phyloP scores from a whole-genome alignment of 1,140 invertebrate genomes.

The Diorhabda elongata region DNA sequence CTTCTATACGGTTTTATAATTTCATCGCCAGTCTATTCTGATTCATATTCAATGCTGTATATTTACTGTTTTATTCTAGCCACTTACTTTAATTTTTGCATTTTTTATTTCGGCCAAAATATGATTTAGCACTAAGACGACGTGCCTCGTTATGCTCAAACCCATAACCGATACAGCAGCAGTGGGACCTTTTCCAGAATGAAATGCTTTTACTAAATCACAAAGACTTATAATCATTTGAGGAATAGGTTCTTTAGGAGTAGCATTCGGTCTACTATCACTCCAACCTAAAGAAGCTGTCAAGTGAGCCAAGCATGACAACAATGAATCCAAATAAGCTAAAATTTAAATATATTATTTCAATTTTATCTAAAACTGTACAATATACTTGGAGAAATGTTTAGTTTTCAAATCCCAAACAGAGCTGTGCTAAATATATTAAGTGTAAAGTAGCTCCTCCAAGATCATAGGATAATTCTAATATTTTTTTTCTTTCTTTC shows the following conservation, averaged over 20 bases:
- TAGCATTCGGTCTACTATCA: conserved; percentile 41
- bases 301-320: conserved; percentile 52
- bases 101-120: conserved; percentile 51
- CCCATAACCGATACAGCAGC: conserved; percentile 54
- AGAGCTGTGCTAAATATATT: no score
- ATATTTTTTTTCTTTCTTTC: no score
- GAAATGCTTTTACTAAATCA: conserved; percentile 53
- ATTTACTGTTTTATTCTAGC: not conserved
- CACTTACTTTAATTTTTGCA: conserved; percentile 46
- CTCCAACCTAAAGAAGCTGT: conserved; percentile 51
- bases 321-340: conserved; percentile 53
- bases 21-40: no score
- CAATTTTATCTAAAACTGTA: no score
- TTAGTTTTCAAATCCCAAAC: no score
- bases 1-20: no score
- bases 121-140: conserved; percentile 55
- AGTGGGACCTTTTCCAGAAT: conserved; percentile 47
- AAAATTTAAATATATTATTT: conserved; percentile 23
- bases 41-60: no score
- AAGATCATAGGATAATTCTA: no score
- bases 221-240: conserved; percentile 43
- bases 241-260: conserved; percentile 28
- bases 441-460: no score
- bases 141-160: conserved; percentile 53
- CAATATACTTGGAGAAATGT: no score